These are phyloP conservation scores for Druon quercuslanigerum DNA, from an alignment of 1,140 invertebrate genomes.

Conservation along the genomic window DNA sequence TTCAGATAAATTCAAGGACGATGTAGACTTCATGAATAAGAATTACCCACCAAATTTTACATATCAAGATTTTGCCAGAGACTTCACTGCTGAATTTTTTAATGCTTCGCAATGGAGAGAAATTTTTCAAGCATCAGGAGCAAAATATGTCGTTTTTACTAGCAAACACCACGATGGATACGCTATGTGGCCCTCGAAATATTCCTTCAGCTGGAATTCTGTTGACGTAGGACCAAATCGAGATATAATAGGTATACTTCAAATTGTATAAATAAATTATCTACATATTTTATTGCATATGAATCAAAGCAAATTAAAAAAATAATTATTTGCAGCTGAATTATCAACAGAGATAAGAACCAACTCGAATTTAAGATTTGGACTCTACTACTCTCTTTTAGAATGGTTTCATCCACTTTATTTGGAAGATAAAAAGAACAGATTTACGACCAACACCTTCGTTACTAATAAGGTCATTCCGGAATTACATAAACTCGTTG, in stretches of 20 bases:
- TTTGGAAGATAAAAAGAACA: constrained; percentile 82
- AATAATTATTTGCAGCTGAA: constrained; percentile 76
- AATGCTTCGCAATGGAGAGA: constrained; percentile 86
- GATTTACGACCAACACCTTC: constrained; percentile 82
- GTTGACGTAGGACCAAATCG: constrained; percentile 89
- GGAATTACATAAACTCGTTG: constrained; percentile 84
- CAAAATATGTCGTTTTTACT: constrained; percentile 92
- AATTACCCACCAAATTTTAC: constrained; percentile 88
- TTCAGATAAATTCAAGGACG: no score
- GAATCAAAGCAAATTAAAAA: not conserved
- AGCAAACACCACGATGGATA: constrained; percentile 97
- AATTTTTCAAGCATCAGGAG: constrained; percentile 85
- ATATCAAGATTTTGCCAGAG: constrained; percentile 90
- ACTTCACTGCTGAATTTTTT: constrained; percentile 90
- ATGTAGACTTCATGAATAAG: constrained; percentile 77
- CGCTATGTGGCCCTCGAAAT: constrained; percentile 91
- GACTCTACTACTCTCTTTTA: constrained; percentile 92
- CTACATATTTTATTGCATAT: constrained; percentile 28
- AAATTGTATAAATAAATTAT: constrained; percentile 19
- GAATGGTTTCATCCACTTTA: constrained; percentile 96
- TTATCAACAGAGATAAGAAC: constrained; percentile 82
- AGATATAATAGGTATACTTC: constrained; percentile 83
- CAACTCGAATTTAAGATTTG: constrained; percentile 83
- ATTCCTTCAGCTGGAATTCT: constrained; percentile 93
- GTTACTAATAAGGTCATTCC: constrained; percentile 83